Evolutionary conservation across 2,113 vertebrate genomes (phyloP), one percentile per base, ranked within the genome.

Genomic region (Eolophus roseicapilla): DNA sequence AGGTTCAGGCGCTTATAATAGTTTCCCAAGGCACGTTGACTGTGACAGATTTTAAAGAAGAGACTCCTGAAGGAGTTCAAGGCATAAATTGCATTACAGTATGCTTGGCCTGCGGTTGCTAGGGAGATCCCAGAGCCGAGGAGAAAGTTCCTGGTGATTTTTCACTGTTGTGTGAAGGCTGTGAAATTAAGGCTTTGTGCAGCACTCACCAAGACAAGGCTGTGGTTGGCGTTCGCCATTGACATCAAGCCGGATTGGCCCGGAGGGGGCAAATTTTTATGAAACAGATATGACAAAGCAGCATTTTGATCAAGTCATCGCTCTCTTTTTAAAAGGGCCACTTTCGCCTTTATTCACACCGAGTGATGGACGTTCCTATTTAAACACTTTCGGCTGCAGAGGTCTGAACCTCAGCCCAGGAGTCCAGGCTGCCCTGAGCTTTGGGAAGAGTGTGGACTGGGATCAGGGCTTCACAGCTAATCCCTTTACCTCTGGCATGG

Each of bases 41-140:
- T 97, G 94, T 96, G 96, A 96, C 97, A 96, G 96, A 96, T 96
- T 96, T 96, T 95, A 92, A 94, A 97, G 95, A 96, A 94, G 96
- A 96, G 96, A 78, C 90, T 96, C 94, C 95, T 93, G 96, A 96
- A 96, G 96, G 96, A 97, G 97, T 97, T 95, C 94, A 95, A 97
- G 95, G 93, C 96, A 95, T 97, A 97, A 98, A 98, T 96, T 97
- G 96, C 96, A 97, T 98, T 97, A 97, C 97, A 97, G 96, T 97
- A 97, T 93, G 96, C 97, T 96, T 96, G 86, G 94, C 91, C 93
- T 95, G 94, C 0, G 94, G 97, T 97, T 97, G 97, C 97, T 97
- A 97, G 94, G 97, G 97, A 96, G 96, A 98, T 94, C 75, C 89
- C 77, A 77, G 86, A 77, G 64, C 93, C 20, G 14, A 88, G 62